phyloP scores from a whole-genome alignment of 2,888 invertebrate genomes.

The Melolontha melolontha region DNA sequence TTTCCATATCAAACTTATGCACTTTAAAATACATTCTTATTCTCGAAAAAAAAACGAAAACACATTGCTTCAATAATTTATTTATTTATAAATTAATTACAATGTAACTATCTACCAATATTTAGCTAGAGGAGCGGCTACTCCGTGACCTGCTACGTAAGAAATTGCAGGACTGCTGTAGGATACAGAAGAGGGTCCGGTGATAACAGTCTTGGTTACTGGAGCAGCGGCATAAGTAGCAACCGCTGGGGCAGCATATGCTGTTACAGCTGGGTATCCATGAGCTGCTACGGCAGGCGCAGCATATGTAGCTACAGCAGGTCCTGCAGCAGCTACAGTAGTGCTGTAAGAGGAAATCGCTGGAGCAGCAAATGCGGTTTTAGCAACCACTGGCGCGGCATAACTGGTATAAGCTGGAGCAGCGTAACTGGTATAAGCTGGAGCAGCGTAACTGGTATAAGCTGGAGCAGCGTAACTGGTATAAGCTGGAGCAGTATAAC shows the following conservation, averaged over 20 bases:
- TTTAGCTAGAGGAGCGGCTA: slow-evolving; percentile 23
- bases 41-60: too few species aligned
- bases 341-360: slow-evolving; percentile 37
- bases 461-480: slow-evolving; percentile 23
- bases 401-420: slow-evolving; percentile 22
- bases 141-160: slow-evolving; percentile 21
- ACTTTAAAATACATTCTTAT: too few species aligned
- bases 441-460: slow-evolving; percentile 28
- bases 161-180: slow-evolving; percentile 30
- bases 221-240: slow-evolving; percentile 58
- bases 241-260: slow-evolving; percentile 58
- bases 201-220: slow-evolving; percentile 48
- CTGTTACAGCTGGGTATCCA: slow-evolving; percentile 50
- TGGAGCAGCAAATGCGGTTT: slow-evolving; percentile 28
- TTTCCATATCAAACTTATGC: too few species aligned
- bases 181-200: slow-evolving; percentile 25
- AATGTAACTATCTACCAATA: slow-evolving; percentile 24
- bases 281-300: slow-evolving; percentile 47
- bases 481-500: slow-evolving; percentile 33
- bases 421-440: slow-evolving; percentile 28
- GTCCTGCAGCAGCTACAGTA: slow-evolving; percentile 30
- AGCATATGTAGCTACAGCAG: slow-evolving; percentile 34
- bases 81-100: slow-evolving; percentile 20
- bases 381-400: slow-evolving; percentile 29
- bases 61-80: slow-evolving; percentile 39